Evolutionary conservation across 2,797 vertebrate species (phyloP).

Genomic region (Sebastes oblongus): DNA sequence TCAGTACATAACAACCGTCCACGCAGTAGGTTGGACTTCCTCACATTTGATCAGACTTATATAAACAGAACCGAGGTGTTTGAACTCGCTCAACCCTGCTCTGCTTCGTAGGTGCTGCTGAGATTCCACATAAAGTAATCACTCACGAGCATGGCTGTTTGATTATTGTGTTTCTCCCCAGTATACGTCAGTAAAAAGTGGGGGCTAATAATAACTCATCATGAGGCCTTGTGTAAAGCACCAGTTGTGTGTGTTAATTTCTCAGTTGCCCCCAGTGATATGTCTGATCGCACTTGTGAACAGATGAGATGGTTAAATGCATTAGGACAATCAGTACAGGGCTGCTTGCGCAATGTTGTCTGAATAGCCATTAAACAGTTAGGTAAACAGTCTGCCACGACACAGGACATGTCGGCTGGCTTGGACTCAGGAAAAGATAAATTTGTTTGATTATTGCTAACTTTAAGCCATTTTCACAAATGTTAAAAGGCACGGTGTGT

Average conservation of each 20-base stretch:
- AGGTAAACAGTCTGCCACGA: constrained; percentile 46
- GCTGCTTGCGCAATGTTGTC: constrained; percentile 63
- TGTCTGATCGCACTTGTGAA: constrained; percentile 21
- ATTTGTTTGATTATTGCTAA: constrained; percentile 19
- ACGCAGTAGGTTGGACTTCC: constrained; percentile 49
- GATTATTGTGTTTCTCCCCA: background rate
- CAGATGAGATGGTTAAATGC: constrained; percentile 60
- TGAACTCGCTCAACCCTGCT: constrained; percentile 34
- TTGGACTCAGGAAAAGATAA: background rate
- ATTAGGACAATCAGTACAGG: constrained; percentile 44
- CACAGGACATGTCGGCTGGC: constrained; percentile 14
- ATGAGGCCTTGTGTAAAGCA: constrained; percentile 1
- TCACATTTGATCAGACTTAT: constrained; percentile 60
- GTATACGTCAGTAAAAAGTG: background rate
- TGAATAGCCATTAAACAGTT: constrained; percentile 66
- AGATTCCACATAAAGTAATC: constrained; percentile 11
- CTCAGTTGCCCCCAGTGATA: constrained; percentile 11
- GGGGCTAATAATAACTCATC: constrained; percentile 35
- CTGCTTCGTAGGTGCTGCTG: background rate
- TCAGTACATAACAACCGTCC: constrained; percentile 73
- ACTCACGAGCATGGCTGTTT: constrained; percentile 2
- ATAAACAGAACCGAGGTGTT: constrained; percentile 55
- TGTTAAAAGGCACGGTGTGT: background rate
- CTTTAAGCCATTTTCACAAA: background rate
- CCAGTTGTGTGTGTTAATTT: constrained; percentile 17